These are phyloP conservation scores for Riptortus pedestris DNA, from an alignment of 1,140 invertebrate genomes.

Conservation along the genomic window DNA sequence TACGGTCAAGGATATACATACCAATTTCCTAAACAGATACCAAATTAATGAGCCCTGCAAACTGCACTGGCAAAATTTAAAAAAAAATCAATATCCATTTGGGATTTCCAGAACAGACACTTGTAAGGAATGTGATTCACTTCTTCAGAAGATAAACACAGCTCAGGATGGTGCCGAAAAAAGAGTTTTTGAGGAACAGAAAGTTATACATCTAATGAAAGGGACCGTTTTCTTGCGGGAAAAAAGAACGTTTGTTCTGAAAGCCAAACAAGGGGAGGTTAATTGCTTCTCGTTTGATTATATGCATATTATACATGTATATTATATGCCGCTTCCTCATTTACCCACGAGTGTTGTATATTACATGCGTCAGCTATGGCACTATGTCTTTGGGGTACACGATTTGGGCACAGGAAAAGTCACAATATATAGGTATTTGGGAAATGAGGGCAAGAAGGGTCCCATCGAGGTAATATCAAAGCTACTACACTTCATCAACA, in stretches of 20 bases:
- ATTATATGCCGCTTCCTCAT: constrained; percentile 12
- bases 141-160: not conserved
- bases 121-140: not conserved
- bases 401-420: not conserved
- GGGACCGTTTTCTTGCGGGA: not conserved
- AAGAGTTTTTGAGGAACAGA: not conserved
- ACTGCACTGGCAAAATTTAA: not conserved
- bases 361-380: not conserved
- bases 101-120: not conserved
- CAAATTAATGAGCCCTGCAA: not conserved
- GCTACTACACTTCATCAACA: constrained; percentile 6
- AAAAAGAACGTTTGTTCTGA: not conserved
- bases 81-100: not conserved
- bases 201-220: not conserved
- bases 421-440: constrained; percentile 10
- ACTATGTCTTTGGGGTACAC: constrained; percentile 14
- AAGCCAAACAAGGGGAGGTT: constrained; percentile 2
- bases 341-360: not conserved
- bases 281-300: constrained; percentile 5
- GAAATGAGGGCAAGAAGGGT: constrained; percentile 13
- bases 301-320: no score
- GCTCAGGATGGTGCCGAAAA: not conserved
- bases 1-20: constrained; percentile 7
- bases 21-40: not conserved
- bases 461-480: constrained; percentile 9